Evolutionary conservation across 1,140 invertebrate species (phyloP), one percentile per base, ranked within the genome.

Genomic region (Melipona quadrifasciata): DNA sequence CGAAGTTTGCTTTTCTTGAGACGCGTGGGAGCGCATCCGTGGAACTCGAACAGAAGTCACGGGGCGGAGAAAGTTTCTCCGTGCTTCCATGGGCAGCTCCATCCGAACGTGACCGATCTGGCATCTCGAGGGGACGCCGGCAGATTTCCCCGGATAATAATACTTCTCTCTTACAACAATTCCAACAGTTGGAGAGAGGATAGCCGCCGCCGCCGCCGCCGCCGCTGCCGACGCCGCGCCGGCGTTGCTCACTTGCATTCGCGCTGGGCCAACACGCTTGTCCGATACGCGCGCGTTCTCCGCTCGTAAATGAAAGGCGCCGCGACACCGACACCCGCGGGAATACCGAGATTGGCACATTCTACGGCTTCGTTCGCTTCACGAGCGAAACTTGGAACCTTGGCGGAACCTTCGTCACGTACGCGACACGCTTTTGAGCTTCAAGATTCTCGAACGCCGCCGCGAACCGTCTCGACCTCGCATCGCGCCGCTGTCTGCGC

Each of bases 141-240:
- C 92, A 94, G 94, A 94, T 94, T 94, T 94, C 94, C 94, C 94
- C 91, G 91, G 94, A 93, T 94, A 94, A 94, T 94, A 94, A 94
- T 94, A 94, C 94, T 94, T 94, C 92, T 94, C 91, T 93, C 91
- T 93, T 92, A 91, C 91, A 92, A 88, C 86, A 87, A 86, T 90
- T 90, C 78, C 88, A 89, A 83, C 85, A 80, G 87, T 86, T 65
- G 81, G 73, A 53, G 80, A 65, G 80, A 67, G 77, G 83, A 82
- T 64, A 67, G 27, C 61, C 4, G 68, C 34, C 8, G 14, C 16
- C 17, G 55, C 55, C 8, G 39, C 39, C 6, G 39, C 34, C 4
- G 34, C 34, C 34, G 39, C 39, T 0, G 55, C 55, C 17, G 19
- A 1, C 17, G 16, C 55, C 53, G 53, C 11, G 19, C 17, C 34